Percentiles rank a stretch among this genome's conserved stretches.
These are phyloP conservation scores for Petrosia ficiformis DNA, from an alignment of 37 sponge, comb jelly and placozoan genomes.

Conservation along the genomic window DNA sequence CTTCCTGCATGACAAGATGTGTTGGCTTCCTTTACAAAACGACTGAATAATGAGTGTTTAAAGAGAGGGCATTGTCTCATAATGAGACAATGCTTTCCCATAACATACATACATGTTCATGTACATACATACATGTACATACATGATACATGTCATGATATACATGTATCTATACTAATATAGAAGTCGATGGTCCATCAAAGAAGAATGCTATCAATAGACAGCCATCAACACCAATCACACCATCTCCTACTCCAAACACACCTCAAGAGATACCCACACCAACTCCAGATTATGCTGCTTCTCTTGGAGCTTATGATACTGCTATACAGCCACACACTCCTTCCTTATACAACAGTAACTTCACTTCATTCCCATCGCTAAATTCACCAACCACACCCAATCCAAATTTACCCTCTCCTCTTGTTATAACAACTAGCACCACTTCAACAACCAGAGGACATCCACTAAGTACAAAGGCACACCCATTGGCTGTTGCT, in stretches of 20 bases:
- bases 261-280: background rate
- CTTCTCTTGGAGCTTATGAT: slow-evolving; percentile 56
- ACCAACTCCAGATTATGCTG: slow-evolving; percentile 79
- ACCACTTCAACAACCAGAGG: too few relatives aligned
- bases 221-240: background rate
- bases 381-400: slow-evolving; percentile 8
- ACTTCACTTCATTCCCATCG: background rate
- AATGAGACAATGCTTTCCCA: too few relatives aligned
- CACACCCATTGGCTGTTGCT: background rate
- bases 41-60: too few relatives aligned
- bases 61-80: too few relatives aligned
- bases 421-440: too few relatives aligned
- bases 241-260: background rate
- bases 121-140: too few relatives aligned
- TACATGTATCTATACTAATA: background rate
- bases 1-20: too few relatives aligned
- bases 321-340: background rate
- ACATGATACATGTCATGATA: too few relatives aligned
- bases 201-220: slow-evolving; percentile 12
- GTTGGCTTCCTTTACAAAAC: too few relatives aligned
- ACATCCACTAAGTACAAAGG: background rate
- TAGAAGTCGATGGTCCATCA: slow-evolving; percentile 8
- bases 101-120: too few relatives aligned
- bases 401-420: background rate
- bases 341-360: background rate